Base-by-base conservation (phyloP, 2,113 vertebrate species). In the Brachyhypopomus occidentalis region DNA sequence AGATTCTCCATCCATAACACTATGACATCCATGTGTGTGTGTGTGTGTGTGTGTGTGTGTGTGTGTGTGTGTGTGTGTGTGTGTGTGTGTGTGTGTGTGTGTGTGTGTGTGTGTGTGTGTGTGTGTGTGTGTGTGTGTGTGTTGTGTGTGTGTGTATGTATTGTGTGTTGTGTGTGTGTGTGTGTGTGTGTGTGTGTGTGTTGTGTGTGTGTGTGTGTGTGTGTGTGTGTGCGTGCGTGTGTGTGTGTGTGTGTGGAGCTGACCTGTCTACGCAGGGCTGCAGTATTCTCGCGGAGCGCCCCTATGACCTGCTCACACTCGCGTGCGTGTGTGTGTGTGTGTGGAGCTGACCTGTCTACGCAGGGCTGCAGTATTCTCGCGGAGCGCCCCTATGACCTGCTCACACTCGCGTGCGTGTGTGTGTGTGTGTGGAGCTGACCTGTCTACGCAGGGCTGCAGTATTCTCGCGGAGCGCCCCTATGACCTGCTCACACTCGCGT, bases 301-400 rank as follows among this genome's bases (percentile, higher is more conserved):
- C 79, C 83, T 60, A 91, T 85, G 25, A 91, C 85, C 72, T 91
- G 88, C n/a, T 94, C 87, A 38, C 89, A 88, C 73, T 94, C 89
- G 41, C 23, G 22, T 66, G 3, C 4, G n/a, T 4, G 6, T 7
- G 36, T 36, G 16, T 72, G n/a, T 1, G 0, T 59, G 59, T 58
- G 16, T 17, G 11, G 11, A 16, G 30, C 80, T 78, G 27, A 89
- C 87, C 88, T 86, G 86, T n/a, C 48, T 22, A 7, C 64, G 80
- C 72, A 88, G 90, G 69, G 79, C 76, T 12, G 87, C 86, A 22
- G 88, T 77, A 52, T 83, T 92, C 27, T 91, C 89, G 52, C 88
- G 86, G 30, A 94, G 90, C 4, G 89, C 86, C 62, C 79, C 83
- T 60, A 91, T 85, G 25, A 91, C 85, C 72, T 91, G 88, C n/a